Conservation (phyloP, 2,888 invertebrate species). For the Smittia aterrima region DNA sequence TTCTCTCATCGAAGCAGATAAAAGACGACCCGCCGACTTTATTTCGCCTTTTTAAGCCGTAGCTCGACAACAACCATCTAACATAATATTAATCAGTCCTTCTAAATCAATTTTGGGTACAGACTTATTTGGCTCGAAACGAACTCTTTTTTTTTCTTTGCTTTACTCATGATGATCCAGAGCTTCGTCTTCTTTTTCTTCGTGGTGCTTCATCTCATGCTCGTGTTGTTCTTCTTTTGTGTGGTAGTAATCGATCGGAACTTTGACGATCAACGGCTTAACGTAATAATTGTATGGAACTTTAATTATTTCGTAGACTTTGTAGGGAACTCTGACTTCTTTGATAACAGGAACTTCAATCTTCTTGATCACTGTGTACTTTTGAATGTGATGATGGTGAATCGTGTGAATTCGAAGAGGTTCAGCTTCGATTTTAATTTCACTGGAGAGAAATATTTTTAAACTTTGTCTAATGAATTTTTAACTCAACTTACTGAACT, state of each 20-base stretch:
- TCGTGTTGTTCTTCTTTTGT: slow-evolving; percentile 14
- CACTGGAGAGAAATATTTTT: not conserved
- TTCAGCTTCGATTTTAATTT: not conserved
- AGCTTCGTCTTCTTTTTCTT: not conserved
- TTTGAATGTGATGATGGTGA: slow-evolving; percentile 36
- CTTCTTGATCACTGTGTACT: slow-evolving; percentile 32
- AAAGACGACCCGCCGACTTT: slow-evolving; percentile 1
- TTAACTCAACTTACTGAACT: not conserved
- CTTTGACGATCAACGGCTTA: slow-evolving; percentile 19
- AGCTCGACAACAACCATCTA: not conserved
- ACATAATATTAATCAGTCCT: slow-evolving; percentile 26
- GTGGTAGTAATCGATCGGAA: slow-evolving; percentile 33
- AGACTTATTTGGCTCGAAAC: slow-evolving; percentile 27
- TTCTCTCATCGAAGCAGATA: not conserved
- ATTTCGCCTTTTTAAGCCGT: not conserved
- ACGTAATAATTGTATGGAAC: slow-evolving; percentile 27
- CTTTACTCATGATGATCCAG: not conserved
- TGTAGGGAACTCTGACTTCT: slow-evolving; percentile 30
- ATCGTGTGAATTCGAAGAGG: slow-evolving; percentile 9
- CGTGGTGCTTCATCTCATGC: not conserved
- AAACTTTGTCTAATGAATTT: no score
- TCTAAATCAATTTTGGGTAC: slow-evolving; percentile 12
- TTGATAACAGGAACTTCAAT: slow-evolving; percentile 27
- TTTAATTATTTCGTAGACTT: slow-evolving; percentile 18
- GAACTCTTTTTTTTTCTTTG: not conserved